Evolutionary conservation across 2,797 vertebrate species (phyloP).

Genomic region (Melanotaenia trifasciata): DNA sequence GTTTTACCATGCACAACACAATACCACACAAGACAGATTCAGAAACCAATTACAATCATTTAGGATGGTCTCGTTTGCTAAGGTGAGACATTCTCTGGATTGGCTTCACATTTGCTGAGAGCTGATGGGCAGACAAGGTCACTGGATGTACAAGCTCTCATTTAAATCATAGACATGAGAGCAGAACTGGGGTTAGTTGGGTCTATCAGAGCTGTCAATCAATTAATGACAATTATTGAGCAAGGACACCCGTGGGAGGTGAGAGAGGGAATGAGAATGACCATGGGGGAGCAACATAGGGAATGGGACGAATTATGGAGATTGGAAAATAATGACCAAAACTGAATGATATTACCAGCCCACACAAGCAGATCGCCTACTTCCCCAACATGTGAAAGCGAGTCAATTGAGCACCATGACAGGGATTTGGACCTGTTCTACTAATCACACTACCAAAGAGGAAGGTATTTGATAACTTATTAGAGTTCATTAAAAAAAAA

Average conservation of each 20-base stretch:
- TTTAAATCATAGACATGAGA: slow-evolving; percentile 97
- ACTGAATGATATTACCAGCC: slow-evolving; percentile 81
- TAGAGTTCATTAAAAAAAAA: slow-evolving; percentile 33
- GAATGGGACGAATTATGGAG: slow-evolving; percentile 87
- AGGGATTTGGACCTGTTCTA: slow-evolving; percentile 52
- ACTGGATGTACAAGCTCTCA: slow-evolving; percentile 97
- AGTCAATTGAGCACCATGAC: slow-evolving; percentile 59
- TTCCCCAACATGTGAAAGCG: slow-evolving; percentile 60
- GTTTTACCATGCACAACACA: slow-evolving; percentile 36
- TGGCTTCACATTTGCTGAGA: slow-evolving; percentile 86
- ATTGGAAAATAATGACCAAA: slow-evolving; percentile 87
- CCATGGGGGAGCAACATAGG: slow-evolving; percentile 88
- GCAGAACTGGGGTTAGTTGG: slow-evolving; percentile 95
- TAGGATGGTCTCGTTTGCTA: slow-evolving; percentile 69
- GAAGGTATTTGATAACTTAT: slow-evolving; percentile 46
- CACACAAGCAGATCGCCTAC: slow-evolving; percentile 81
- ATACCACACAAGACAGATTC: slow-evolving; percentile 40
- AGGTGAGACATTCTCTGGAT: slow-evolving; percentile 77
- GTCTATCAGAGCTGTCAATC: slow-evolving; percentile 99
- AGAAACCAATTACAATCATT: slow-evolving; percentile 77
- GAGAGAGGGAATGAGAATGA: slow-evolving; percentile 89
- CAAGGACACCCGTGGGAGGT: slow-evolving; percentile 90
- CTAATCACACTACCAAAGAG: slow-evolving; percentile 50
- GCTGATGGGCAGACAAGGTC: slow-evolving; percentile 97
- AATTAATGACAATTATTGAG: slow-evolving; percentile 99